Evolutionary conservation across 2,113 vertebrate genomes (phyloP).

Genomic region (Phaethornis superciliosus): DNA sequence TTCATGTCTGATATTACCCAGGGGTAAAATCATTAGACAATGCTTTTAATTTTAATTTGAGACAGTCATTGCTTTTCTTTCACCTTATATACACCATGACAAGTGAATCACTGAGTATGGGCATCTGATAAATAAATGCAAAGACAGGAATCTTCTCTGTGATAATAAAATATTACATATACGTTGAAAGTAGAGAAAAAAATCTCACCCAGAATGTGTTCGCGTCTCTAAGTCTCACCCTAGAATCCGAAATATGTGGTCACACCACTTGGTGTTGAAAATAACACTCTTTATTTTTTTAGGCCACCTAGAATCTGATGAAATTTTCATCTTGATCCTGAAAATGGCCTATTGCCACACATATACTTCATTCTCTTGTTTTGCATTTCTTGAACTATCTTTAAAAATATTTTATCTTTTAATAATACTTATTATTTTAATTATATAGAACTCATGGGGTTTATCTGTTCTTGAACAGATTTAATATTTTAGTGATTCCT

Average conservation of each 20-base stretch:
- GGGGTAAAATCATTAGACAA: neutral
- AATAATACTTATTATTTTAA: neutral
- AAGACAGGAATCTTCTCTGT: neutral
- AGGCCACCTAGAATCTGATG: neutral
- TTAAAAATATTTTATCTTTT: neutral
- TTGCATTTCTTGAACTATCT: neutral
- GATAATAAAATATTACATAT: neutral
- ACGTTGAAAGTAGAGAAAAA: neutral
- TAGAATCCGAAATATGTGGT: neutral
- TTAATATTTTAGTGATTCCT: neutral
- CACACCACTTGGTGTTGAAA: neutral
- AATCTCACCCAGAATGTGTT: neutral
- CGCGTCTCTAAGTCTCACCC: neutral
- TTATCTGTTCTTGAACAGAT: neutral
- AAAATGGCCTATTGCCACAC: neutral
- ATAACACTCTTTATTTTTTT: neutral
- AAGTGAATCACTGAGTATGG: neutral
- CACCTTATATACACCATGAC: neutral
- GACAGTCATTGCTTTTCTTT: neutral
- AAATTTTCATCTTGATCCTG: neutral
- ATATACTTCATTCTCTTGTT: neutral
- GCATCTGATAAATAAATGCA: neutral
- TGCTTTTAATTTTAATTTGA: neutral
- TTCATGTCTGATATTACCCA: neutral
- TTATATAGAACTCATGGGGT: neutral